A percentile compares a stretch with the other conserved stretches of the same genome.
Evolutionary conservation across 2,797 vertebrate species (phyloP).

Genomic region (Eulemur albifrons): DNA sequence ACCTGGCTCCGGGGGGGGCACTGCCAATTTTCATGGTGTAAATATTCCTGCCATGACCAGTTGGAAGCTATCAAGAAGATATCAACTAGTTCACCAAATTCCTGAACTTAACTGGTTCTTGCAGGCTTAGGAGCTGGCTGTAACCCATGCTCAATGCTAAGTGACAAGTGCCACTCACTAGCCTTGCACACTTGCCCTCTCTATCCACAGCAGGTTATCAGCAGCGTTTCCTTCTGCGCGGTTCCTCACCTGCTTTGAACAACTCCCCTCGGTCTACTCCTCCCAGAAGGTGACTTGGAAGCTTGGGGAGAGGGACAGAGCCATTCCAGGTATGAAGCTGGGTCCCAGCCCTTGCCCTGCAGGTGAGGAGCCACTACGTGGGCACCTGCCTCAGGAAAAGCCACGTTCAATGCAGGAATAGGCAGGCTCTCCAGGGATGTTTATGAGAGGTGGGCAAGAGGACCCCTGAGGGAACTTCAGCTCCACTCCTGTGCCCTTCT

Average conservation of each 20-base stretch:
- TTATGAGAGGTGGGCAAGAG: not conserved
- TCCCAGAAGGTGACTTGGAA: not conserved
- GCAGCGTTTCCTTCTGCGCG: not conserved
- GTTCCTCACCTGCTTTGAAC: not conserved
- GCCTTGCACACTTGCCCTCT: fast-evolving
- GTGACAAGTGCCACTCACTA: not conserved
- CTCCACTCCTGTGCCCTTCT: fast-evolving
- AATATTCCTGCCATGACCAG: not conserved
- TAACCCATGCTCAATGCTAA: not conserved
- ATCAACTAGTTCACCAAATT: not conserved
- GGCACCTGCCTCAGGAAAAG: not conserved
- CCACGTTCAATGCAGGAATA: not conserved
- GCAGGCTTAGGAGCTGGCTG: not conserved
- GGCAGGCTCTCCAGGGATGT: not conserved
- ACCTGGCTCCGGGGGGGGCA: not conserved
- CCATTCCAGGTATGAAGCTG: too few relatives aligned
- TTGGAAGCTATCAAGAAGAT: not conserved
- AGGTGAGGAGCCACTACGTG: not conserved
- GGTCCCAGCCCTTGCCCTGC: not conserved
- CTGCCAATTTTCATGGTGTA: not conserved
- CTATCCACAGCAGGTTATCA: not conserved
- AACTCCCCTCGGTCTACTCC: not conserved
- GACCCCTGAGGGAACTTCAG: fast-evolving
- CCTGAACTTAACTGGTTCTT: not conserved
- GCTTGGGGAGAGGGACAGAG: not conserved